Conservation (phyloP, 2,797 vertebrate genomes). For the Macroramphosus scolopax region DNA sequence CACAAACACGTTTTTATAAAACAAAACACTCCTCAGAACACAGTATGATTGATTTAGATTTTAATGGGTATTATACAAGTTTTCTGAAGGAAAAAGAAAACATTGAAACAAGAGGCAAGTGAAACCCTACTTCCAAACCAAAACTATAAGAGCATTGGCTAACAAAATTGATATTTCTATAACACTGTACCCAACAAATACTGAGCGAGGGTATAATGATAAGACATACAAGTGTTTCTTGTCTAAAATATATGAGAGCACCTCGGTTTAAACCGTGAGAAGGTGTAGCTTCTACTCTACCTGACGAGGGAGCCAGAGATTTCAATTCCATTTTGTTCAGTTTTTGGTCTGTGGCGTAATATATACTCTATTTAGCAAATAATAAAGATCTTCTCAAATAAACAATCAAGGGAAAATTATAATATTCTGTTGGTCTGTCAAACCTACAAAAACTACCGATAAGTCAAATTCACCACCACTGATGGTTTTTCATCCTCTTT, state of each 20-base stretch:
- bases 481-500: slow-evolving; percentile 43
- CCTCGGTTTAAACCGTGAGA: slow-evolving; percentile 62
- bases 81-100: slow-evolving; percentile 71
- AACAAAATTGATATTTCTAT: slow-evolving; percentile 76
- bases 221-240: slow-evolving; percentile 77
- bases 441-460: slow-evolving; percentile 33
- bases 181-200: slow-evolving; percentile 76
- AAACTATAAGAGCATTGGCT: slow-evolving; percentile 76
- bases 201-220: slow-evolving; percentile 72
- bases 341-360: slow-evolving; percentile 71
- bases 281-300: slow-evolving; percentile 53
- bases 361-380: slow-evolving; percentile 71
- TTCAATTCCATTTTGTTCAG: slow-evolving; percentile 51
- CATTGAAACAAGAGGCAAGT: slow-evolving; percentile 75
- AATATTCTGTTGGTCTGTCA: slow-evolving; percentile 53
- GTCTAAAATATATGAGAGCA: slow-evolving; percentile 67
- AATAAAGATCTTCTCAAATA: slow-evolving; percentile 62
- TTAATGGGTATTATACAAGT: slow-evolving; percentile 81
- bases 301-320: slow-evolving; percentile 49
- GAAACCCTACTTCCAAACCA: slow-evolving; percentile 75
- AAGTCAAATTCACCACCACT: slow-evolving; percentile 33
- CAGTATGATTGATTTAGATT: slow-evolving; percentile 68
- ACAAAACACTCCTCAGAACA: slow-evolving; percentile 12
- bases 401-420: slow-evolving; percentile 52
- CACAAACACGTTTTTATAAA: too few relatives aligned